Conservation (phyloP, 2,888 invertebrate species). For the Hipparchia sbordonii region DNA sequence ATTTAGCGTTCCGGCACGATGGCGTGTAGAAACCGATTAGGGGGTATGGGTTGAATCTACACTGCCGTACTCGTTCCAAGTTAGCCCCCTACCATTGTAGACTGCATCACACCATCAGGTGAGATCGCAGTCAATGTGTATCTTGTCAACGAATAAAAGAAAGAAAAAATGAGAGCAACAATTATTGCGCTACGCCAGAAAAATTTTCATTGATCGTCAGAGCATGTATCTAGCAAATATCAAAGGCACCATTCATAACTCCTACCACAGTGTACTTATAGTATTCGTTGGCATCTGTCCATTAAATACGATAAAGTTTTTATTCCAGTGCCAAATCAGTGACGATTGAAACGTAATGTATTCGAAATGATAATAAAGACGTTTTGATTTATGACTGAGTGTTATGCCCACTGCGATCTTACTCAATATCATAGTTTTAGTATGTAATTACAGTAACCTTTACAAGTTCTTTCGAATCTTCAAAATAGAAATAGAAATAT, state of each 20-base stretch:
- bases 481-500: too few species aligned
- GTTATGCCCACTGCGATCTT: not conserved
- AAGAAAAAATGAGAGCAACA: too few species aligned
- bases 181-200: not conserved
- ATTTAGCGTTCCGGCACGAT: too few species aligned
- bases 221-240: not conserved
- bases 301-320: constrained; percentile 28
- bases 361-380: constrained; percentile 2
- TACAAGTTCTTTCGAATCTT: too few species aligned
- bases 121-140: too few species aligned
- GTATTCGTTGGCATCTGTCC: constrained; percentile 32
- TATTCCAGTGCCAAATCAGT: constrained; percentile 36
- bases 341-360: constrained; percentile 23
- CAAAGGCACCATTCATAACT: constrained; percentile 9
- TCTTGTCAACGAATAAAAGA: too few species aligned
- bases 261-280: not conserved
- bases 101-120: too few species aligned
- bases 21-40: too few species aligned
- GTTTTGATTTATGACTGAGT: not conserved
- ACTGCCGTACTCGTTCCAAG: too few species aligned
- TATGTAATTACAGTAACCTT: too few species aligned
- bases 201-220: not conserved
- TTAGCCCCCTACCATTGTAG: too few species aligned
- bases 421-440: not conserved
- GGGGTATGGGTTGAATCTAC: too few species aligned